Conservation (phyloP, 2,888 invertebrate species). For the Hipparchia semele region DNA sequence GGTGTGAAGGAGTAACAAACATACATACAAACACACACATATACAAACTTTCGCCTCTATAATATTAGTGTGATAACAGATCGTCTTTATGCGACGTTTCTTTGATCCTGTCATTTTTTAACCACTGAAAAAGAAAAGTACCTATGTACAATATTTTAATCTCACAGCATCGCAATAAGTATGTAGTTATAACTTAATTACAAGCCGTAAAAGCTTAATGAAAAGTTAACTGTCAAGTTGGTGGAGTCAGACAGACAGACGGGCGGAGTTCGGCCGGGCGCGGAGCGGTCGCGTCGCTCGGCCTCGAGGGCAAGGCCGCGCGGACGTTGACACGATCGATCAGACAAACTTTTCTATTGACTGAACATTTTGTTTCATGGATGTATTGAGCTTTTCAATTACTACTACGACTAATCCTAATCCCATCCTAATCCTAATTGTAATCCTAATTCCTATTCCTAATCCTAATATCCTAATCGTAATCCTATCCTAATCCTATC, state of each 20-base stretch:
- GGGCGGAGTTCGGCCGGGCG: neutral
- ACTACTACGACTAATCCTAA: neutral
- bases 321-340: neutral
- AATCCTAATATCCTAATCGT: no score
- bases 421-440: no score
- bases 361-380: neutral
- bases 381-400: neutral
- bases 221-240: neutral
- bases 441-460: no score
- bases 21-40: no score
- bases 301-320: neutral
- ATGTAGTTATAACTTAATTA: neutral
- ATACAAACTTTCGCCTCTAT: no score
- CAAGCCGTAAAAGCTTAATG: neutral
- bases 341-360: neutral
- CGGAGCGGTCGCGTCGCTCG: no score
- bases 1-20: no score
- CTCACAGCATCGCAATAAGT: neutral
- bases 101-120: no score
- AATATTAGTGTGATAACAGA: no score
- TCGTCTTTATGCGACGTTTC: no score
- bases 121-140: neutral
- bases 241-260: neutral
- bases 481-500: no score
- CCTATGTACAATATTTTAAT: neutral